Evolutionary conservation across 2,888 invertebrate species (phyloP).

Genomic region (Anagyrus pseudococci): DNA sequence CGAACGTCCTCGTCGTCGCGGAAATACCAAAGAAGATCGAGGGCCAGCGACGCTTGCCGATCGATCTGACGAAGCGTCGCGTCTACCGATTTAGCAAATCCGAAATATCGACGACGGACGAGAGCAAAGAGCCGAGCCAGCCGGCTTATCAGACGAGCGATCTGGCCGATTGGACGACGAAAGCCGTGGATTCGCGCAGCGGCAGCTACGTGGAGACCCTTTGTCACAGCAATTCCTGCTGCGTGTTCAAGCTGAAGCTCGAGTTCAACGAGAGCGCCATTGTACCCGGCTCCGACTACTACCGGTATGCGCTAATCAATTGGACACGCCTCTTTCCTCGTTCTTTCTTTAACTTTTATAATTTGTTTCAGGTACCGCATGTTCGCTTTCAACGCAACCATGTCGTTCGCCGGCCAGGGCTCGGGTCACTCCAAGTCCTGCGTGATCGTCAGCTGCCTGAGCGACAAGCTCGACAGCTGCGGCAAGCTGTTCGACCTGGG

Average conservation of each 20-base stretch:
- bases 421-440: constrained; percentile 37
- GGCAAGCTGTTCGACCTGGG: constrained; percentile 39
- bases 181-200: constrained; percentile 36
- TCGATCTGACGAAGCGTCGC: background rate
- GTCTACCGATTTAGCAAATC: constrained; percentile 1
- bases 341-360: background rate
- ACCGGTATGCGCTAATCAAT: constrained; percentile 39
- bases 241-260: constrained; percentile 42
- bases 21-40: constrained; percentile 39
- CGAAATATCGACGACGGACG: constrained; percentile 18
- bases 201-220: constrained; percentile 36
- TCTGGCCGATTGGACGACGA: constrained; percentile 40
- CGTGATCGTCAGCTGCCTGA: constrained; percentile 32
- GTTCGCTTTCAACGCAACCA: constrained; percentile 45
- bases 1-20: constrained; percentile 37
- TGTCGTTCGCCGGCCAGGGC: constrained; percentile 27
- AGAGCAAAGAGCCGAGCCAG: background rate
- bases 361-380: constrained; percentile 42
- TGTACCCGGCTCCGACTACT: constrained; percentile 37
- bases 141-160: constrained; percentile 27
- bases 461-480: constrained; percentile 35
- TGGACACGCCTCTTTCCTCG: background rate
- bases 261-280: constrained; percentile 31
- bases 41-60: constrained; percentile 20
- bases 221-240: constrained; percentile 46